Percentiles rank a stretch among this genome's conserved stretches.
Conservation (phyloP, 2,888 invertebrate species). For the Cartodere bifasciata region DNA sequence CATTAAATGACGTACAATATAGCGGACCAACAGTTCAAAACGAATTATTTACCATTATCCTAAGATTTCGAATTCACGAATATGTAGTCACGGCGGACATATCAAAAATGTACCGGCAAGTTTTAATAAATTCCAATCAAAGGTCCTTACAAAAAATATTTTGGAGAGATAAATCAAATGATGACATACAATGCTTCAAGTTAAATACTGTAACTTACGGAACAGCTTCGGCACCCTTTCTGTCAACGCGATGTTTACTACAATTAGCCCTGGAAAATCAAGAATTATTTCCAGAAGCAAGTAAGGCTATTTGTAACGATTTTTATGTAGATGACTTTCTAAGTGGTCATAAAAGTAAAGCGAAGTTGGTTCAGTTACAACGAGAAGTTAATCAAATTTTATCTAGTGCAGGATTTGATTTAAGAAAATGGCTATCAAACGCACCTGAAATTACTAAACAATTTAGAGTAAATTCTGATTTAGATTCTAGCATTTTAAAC, state of each 20-base stretch:
- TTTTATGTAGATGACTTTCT: constrained; percentile 26
- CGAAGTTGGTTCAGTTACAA: constrained; percentile 3
- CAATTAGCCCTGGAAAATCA: constrained; percentile 19
- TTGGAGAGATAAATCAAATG: constrained; percentile 20
- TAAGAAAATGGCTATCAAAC: constrained; percentile 9
- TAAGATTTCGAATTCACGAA: constrained; percentile 20
- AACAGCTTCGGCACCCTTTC: constrained; percentile 20
- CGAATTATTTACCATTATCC: constrained; percentile 22
- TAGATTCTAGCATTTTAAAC: constrained; percentile 1
- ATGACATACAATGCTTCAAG: constrained; percentile 12
- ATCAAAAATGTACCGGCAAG: constrained; percentile 28
- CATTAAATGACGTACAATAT: constrained; percentile 24
- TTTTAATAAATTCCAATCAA: constrained; percentile 19
- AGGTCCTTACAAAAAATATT: constrained; percentile 25
- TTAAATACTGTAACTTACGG: constrained; percentile 26
- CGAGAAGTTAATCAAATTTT: constrained; percentile 6
- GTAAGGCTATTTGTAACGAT: constrained; percentile 13
- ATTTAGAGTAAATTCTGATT: background rate
- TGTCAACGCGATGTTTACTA: constrained; percentile 20
- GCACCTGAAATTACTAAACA: background rate
- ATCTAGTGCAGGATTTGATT: constrained; percentile 3
- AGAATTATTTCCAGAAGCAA: constrained; percentile 10
- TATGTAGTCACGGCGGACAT: constrained; percentile 26
- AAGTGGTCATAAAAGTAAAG: constrained; percentile 13
- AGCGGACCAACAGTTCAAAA: constrained; percentile 25